Percentiles rank a stretch among this genome's conserved stretches.
These are phyloP conservation scores for Coenonympha arcania DNA, from an alignment of 2,888 invertebrate genomes.

Conservation along the genomic window DNA sequence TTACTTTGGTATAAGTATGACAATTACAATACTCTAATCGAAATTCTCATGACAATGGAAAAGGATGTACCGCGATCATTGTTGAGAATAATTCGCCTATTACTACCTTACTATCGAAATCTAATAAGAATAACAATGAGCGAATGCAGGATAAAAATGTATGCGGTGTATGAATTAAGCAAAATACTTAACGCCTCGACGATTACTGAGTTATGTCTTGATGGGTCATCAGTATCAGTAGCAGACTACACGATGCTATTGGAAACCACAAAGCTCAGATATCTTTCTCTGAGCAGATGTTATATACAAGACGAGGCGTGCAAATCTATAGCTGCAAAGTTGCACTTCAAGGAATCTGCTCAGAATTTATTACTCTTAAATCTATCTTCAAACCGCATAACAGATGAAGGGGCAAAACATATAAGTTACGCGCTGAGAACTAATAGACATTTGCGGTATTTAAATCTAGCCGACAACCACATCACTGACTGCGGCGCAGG, in stretches of 20 bases:
- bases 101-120: slow-evolving; percentile 33
- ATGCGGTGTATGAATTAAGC: slow-evolving; percentile 40
- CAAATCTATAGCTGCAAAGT: slow-evolving; percentile 35
- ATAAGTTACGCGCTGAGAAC: slow-evolving; percentile 42
- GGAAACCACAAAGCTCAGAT: slow-evolving; percentile 32
- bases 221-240: slow-evolving; percentile 36
- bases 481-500: slow-evolving; percentile 44
- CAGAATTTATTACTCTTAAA: slow-evolving; percentile 42
- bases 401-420: slow-evolving; percentile 46
- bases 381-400: slow-evolving; percentile 51
- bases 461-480: slow-evolving; percentile 49
- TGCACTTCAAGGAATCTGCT: slow-evolving; percentile 33
- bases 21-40: slow-evolving; percentile 34
- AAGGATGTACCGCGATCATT: slow-evolving; percentile 32
- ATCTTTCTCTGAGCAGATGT: slow-evolving; percentile 45
- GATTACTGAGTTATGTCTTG: slow-evolving; percentile 45
- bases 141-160: slow-evolving; percentile 35
- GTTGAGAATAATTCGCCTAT: slow-evolving; percentile 38
- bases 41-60: slow-evolving; percentile 35
- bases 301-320: slow-evolving; percentile 41
- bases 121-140: slow-evolving; percentile 38
- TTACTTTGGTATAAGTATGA: slow-evolving; percentile 36
- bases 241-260: slow-evolving; percentile 40
- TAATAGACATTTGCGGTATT: slow-evolving; percentile 52
- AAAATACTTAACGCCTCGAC: slow-evolving; percentile 37